Conservation (phyloP, 2,113 vertebrate species). For the Plectropomus leopardus region DNA sequence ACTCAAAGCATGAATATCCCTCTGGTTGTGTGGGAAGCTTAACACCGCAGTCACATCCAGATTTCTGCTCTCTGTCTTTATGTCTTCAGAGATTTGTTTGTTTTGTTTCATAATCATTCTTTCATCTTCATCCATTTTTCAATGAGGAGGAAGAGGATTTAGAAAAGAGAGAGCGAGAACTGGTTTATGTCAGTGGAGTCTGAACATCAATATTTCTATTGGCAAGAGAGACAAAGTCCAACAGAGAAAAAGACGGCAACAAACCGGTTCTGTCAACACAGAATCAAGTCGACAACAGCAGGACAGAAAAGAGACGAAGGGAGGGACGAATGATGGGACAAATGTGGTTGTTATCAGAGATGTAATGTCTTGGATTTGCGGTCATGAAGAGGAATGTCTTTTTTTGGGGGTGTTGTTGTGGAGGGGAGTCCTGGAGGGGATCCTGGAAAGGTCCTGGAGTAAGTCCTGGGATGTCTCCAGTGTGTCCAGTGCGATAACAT, state of each 20-base stretch:
- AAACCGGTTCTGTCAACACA: slow-evolving; percentile 50
- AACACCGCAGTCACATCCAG: neutral
- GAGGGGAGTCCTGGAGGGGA: neutral
- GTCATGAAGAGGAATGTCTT: neutral
- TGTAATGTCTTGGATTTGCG: neutral
- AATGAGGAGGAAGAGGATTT: slow-evolving; percentile 36
- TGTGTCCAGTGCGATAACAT: slow-evolving; percentile 60
- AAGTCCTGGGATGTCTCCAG: neutral
- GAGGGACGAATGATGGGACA: neutral
- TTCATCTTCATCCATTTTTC: neutral
- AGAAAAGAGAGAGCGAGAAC: slow-evolving; percentile 39
- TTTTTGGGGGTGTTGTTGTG: neutral
- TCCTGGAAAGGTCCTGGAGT: neutral
- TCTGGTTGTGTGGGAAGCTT: neutral
- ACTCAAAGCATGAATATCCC: neutral
- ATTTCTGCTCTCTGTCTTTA: no score
- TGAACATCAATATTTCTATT: slow-evolving; percentile 63
- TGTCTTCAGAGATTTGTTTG: slow-evolving; percentile 7
- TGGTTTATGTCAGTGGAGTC: slow-evolving; percentile 29
- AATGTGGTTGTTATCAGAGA: neutral
- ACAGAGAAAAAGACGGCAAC: slow-evolving; percentile 13
- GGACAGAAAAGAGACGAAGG: neutral
- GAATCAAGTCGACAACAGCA: neutral
- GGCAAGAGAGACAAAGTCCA: slow-evolving; percentile 54
- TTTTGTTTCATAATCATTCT: slow-evolving; percentile 2